phyloP scores from a whole-genome alignment of 2,113 vertebrate species.

The Neolamprologus caudopunctatus region DNA sequence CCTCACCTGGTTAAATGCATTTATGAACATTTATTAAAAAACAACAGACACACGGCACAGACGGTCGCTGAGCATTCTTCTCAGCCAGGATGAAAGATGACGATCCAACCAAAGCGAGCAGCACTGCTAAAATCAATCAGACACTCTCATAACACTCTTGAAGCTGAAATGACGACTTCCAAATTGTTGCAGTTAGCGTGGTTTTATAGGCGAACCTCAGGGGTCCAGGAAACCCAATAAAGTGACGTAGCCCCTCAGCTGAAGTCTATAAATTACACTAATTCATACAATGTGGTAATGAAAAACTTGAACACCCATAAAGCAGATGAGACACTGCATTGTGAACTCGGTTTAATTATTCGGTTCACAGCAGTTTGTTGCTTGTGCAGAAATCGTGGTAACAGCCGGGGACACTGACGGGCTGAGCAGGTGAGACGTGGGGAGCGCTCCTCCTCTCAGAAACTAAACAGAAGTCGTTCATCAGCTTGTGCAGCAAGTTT shows the following conservation, averaged over 20 bases:
- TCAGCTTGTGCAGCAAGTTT: neutral
- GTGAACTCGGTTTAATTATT: neutral
- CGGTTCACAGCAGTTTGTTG: neutral
- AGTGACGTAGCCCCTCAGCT: neutral
- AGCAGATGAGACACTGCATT: neutral
- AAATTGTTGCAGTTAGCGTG: rapidly evolving
- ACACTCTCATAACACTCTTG: neutral
- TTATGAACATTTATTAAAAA: neutral
- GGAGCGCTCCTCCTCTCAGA: rapidly evolving
- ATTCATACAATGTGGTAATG: rapidly evolving
- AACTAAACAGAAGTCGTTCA: neutral
- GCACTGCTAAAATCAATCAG: neutral
- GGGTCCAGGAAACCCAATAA: neutral
- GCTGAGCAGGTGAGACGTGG: neutral
- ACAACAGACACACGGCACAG: neutral
- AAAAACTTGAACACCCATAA: neutral
- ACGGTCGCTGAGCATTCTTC: neutral
- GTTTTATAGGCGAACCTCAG: neutral
- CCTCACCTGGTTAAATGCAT: neutral
- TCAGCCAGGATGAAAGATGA: neutral
- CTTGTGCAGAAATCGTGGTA: neutral
- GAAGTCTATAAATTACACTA: neutral
- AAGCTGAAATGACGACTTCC: neutral
- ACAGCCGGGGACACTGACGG: neutral
- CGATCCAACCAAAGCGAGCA: neutral